Base-by-base conservation (phyloP, 2,113 vertebrate species). In the Sus scrofa region DNA sequence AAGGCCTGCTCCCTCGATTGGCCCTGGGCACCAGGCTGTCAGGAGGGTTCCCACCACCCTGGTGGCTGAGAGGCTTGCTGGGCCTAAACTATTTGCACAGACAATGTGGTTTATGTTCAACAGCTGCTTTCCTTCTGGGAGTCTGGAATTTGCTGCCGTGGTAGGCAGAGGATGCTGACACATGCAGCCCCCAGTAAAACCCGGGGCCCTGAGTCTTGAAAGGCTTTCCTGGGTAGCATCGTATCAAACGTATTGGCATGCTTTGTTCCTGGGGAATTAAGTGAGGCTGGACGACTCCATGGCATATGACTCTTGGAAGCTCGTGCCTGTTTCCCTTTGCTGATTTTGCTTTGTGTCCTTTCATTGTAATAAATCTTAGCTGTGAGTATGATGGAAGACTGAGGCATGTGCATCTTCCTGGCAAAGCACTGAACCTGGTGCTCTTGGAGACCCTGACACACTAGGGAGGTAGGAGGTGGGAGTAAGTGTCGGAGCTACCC, bases 161-260 rank as follows among this genome's bases (percentile, higher is more conserved):
- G 27, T 16, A 77, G 56, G 22, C 50, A 71, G 75, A 62, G n/a
- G 37, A 56, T 95, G 56, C 27, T 63, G n/a, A 16, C 2, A 12
- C 52, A 39, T 68, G 14, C 24, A 62, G 8, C 32, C 44, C 22
- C 86, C 8, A 3, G 0, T 7, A 50, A 54, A 78, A 12, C 2
- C 71, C 32, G 24, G 60, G 54, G n/a, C 37, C 54, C 74, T 2
- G 74, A 39, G 58, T 73, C 27, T 34, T 54, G 67, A 3, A 13
- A 18, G 12, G 3, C 30, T 60, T 81, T 3, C 3, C 71, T 34
- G 26, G 20, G 74, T 27, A 60, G 58, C 32, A 13, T 11, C 9
- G 12, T 18, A 7, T 11, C 4, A 1, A 24, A 8, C 2, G 0
- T 14, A 22, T 3, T 20, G 3, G 82, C 39, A 44, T 1, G 8